Conservation (phyloP, 2,888 invertebrate genomes). For the Scrobipalpa costella region DNA sequence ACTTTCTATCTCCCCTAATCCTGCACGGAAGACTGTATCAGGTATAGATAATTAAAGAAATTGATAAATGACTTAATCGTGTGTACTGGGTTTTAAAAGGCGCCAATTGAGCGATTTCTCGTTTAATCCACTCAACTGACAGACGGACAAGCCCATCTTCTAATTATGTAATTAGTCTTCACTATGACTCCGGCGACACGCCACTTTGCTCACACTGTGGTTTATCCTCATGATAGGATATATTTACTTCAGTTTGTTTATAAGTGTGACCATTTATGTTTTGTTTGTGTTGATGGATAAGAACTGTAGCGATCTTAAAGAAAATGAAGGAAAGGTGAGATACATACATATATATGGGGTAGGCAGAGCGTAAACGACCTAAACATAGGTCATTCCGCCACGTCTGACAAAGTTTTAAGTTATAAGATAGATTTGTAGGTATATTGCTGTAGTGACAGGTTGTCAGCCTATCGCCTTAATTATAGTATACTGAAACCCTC, state of each 20-base stretch:
- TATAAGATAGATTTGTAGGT: no score
- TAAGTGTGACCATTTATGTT: background rate
- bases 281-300: slow-evolving; percentile 11
- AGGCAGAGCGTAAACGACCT: no score
- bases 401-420: no score
- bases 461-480: no score
- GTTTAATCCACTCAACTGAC: slow-evolving; percentile 35
- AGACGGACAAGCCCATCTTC: slow-evolving; percentile 22
- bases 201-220: background rate
- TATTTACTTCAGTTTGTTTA: background rate
- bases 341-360: no score
- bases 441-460: no score
- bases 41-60: background rate
- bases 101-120: slow-evolving; percentile 37
- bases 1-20: no score
- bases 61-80: background rate
- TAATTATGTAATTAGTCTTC: slow-evolving; percentile 25
- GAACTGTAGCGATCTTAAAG: background rate
- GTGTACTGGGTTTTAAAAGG: slow-evolving; percentile 15
- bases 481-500: no score
- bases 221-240: slow-evolving; percentile 3
- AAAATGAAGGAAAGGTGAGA: background rate
- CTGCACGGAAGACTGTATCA: no score
- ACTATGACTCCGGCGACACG: slow-evolving; percentile 15
- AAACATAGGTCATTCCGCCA: no score